Conservation (phyloP, 2,113 vertebrate genomes). For the Psephotus haematonotus region DNA sequence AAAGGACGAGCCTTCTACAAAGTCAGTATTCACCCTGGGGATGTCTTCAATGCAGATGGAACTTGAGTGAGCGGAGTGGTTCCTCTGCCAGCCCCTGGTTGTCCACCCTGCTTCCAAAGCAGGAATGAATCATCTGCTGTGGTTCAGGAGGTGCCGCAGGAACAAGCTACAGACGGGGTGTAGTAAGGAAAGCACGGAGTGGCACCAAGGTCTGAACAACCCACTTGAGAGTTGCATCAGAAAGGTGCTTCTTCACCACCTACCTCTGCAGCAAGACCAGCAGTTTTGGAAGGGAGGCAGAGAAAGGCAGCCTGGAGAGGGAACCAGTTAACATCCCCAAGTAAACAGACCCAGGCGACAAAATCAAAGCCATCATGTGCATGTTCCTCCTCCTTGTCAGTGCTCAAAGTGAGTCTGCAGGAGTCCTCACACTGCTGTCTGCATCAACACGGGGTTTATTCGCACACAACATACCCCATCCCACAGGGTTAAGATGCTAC, state of each 20-base stretch:
- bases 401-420: accelerated
- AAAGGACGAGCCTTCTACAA: not conserved
- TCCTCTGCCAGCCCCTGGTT: constrained; percentile 19
- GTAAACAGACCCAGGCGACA: not conserved
- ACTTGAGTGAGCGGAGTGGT: not conserved
- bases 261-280: not conserved
- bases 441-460: not conserved
- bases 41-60: constrained; percentile 7
- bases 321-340: not conserved
- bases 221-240: constrained; percentile 37
- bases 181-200: not conserved
- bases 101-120: constrained; percentile 42
- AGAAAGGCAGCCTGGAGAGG: not conserved
- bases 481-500: not conserved
- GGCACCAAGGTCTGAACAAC: not conserved
- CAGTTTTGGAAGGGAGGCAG: not conserved
- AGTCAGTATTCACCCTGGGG: constrained; percentile 38
- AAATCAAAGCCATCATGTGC: not conserved
- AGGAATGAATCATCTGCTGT: constrained; percentile 50
- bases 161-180: not conserved
- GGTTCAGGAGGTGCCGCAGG: constrained; percentile 34
- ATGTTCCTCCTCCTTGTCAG: not conserved
- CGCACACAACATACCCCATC: not conserved
- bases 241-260: not conserved
- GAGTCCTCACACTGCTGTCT: not conserved